These are phyloP conservation scores for Encarsia formosa DNA, from an alignment of 2,888 invertebrate species.

Conservation along the genomic window DNA sequence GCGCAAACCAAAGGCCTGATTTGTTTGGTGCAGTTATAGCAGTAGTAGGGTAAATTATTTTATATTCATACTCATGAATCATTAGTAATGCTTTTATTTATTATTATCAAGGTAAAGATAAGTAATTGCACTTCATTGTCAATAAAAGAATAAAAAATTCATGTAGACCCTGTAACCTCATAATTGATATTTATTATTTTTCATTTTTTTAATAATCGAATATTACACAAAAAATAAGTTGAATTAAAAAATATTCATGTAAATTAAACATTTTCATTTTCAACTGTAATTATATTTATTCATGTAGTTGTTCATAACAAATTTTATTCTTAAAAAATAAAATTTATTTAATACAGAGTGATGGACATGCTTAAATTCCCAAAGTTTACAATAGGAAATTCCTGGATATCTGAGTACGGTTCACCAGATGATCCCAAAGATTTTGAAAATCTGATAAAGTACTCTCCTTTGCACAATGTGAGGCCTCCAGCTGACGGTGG, in stretches of 20 bases:
- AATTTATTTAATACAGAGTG: conserved; percentile 60
- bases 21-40: conserved; percentile 89
- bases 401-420: conserved; percentile 97
- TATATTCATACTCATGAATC: no score
- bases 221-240: no score
- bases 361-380: conserved; percentile 97
- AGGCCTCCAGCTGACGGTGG: conserved; percentile 58
- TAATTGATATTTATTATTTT: no score
- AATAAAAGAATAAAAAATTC: not conserved
- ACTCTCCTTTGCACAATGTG: conserved; percentile 94
- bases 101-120: no score
- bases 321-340: not conserved
- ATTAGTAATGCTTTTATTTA: no score
- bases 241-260: no score
- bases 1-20: conserved; percentile 91
- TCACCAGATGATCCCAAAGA: conserved; percentile 81
- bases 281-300: no score
- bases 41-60: conserved; percentile 67
- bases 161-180: not conserved
- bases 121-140: no score
- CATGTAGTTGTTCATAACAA: no score
- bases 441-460: conserved; percentile 78
- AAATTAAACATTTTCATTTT: no score
- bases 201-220: no score
- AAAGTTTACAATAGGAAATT: conserved; percentile 96